phyloP scores from a whole-genome alignment of 2,888 invertebrate genomes.

The Drosophila atripex region DNA sequence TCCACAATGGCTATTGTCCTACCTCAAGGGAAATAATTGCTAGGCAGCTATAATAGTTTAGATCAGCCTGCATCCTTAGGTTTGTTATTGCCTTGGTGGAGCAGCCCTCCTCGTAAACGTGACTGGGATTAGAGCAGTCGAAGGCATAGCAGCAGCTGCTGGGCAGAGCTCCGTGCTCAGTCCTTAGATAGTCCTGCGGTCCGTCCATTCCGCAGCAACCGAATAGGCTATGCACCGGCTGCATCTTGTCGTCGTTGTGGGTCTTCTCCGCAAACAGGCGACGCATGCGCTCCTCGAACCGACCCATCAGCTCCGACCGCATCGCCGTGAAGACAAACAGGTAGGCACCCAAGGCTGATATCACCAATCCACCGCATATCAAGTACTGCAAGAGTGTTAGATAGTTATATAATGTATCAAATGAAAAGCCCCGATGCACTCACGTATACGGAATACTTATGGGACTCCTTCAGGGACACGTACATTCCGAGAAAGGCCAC shows the following conservation, averaged over 20 bases:
- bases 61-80: slow-evolving; percentile 53
- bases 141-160: slow-evolving; percentile 72
- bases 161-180: slow-evolving; percentile 67
- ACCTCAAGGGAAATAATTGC: slow-evolving; percentile 67
- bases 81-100: slow-evolving; percentile 50
- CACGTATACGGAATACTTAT: slow-evolving; percentile 69
- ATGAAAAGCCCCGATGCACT: slow-evolving; percentile 13
- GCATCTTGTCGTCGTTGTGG: slow-evolving; percentile 67
- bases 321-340: slow-evolving; percentile 68
- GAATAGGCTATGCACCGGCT: slow-evolving; percentile 73
- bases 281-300: slow-evolving; percentile 68
- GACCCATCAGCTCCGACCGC: slow-evolving; percentile 59
- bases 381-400: slow-evolving; percentile 54
- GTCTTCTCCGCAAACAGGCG: slow-evolving; percentile 61
- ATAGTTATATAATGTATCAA: background rate
- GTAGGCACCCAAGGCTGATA: slow-evolving; percentile 64
- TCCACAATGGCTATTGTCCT: no score
- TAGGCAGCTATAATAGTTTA: slow-evolving; percentile 63
- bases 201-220: slow-evolving; percentile 75
- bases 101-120: slow-evolving; percentile 74
- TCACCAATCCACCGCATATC: slow-evolving; percentile 43
- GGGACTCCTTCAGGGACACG: slow-evolving; percentile 77
- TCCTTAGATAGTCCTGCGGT: slow-evolving; percentile 72
- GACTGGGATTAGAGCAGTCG: slow-evolving; percentile 66
- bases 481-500: slow-evolving; percentile 73